These are phyloP conservation scores for Salminus brasiliensis DNA, from an alignment of 2,113 vertebrate genomes.

Conservation along the genomic window DNA sequence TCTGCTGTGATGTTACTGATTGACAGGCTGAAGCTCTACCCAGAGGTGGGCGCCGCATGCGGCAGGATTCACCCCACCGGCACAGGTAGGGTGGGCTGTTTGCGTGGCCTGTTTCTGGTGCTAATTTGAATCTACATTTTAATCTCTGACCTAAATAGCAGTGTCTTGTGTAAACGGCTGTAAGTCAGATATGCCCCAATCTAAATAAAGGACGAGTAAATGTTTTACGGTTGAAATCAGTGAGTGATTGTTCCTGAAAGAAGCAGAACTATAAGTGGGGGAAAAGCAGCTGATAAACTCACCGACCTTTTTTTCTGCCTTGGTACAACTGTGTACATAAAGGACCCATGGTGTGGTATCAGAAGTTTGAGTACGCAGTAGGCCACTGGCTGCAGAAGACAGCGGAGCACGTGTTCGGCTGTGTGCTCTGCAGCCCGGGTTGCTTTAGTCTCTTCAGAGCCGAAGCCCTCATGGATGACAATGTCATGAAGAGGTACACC, in stretches of 20 bases:
- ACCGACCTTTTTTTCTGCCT: background rate
- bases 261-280: background rate
- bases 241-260: background rate
- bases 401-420: conserved; percentile 74
- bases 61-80: conserved; percentile 80
- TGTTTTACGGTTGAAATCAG: background rate
- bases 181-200: background rate
- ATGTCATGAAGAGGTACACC: conserved; percentile 75
- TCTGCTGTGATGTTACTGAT: conserved; percentile 73
- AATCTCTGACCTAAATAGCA: background rate
- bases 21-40: conserved; percentile 73
- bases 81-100: conserved; percentile 58
- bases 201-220: background rate
- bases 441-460: conserved; percentile 79
- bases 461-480: conserved; percentile 75
- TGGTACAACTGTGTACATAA: background rate
- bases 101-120: background rate
- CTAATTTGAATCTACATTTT: background rate
- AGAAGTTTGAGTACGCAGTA: conserved; percentile 79
- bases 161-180: background rate
- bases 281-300: background rate
- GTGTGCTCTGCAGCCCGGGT: conserved; percentile 76
- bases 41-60: conserved; percentile 73
- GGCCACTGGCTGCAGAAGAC: conserved; percentile 80
- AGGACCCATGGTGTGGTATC: conserved; percentile 80